These are phyloP conservation scores for Loris lydekkerianus DNA, from an alignment of 2,797 vertebrate genomes.

Conservation along the genomic window DNA sequence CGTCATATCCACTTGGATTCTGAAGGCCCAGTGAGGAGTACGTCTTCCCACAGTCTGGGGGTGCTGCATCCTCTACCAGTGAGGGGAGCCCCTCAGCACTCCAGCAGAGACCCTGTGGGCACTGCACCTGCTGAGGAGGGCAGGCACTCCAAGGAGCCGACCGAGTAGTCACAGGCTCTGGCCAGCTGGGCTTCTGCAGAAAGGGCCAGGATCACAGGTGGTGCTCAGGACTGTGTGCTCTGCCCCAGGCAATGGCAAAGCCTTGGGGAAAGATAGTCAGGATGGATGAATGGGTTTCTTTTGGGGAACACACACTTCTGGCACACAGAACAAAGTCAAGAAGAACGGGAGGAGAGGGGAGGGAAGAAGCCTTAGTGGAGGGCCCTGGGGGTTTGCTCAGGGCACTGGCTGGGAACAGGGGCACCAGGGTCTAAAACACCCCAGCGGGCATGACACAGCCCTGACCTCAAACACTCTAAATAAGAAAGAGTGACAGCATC, in stretches of 20 bases:
- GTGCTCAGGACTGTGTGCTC: neutral
- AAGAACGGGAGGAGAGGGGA: too few species aligned
- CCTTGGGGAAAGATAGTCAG: neutral
- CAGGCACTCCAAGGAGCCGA: too few species aligned
- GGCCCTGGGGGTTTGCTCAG: neutral
- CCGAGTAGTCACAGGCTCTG: accelerated
- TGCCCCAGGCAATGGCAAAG: neutral
- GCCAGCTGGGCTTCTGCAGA: neutral
- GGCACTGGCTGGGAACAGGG: too few species aligned
- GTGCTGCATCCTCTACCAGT: accelerated
- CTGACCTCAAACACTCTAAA: too few species aligned
- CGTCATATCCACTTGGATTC: accelerated
- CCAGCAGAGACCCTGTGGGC: accelerated
- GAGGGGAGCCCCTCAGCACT: neutral
- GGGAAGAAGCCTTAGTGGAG: too few species aligned
- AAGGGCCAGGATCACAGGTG: neutral
- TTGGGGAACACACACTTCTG: neutral
- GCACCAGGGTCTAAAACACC: neutral
- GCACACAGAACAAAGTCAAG: neutral
- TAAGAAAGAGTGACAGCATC: too few species aligned
- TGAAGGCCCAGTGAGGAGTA: neutral
- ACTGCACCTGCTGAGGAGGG: too few species aligned
- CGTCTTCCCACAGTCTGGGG: accelerated
- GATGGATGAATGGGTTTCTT: neutral
- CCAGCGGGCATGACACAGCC: too few species aligned